These are phyloP conservation scores for Chrysochloris asiatica DNA, from an alignment of 2,113 vertebrate species.

Conservation along the genomic window DNA sequence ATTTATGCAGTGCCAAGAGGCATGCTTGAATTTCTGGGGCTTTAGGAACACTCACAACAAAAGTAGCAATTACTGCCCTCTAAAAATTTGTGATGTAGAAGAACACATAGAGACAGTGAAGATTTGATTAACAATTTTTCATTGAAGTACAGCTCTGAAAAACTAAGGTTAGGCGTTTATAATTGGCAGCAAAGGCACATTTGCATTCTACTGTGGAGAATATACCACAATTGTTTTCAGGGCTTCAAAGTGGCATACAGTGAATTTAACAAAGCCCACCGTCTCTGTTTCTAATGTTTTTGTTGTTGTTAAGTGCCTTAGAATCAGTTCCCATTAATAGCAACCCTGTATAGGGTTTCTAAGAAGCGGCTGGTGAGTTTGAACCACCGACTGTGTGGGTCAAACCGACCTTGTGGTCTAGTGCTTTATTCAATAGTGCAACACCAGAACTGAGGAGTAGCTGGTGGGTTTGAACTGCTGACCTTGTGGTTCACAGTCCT, in stretches of 20 bases:
- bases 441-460: conserved; percentile 16
- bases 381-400: too few species aligned
- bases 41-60: conserved; percentile 14
- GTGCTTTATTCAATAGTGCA: too few species aligned
- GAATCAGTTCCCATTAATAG: too few species aligned
- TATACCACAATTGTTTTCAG: background rate
- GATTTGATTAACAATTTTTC: conserved; percentile 46
- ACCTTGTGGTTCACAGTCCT: too few species aligned
- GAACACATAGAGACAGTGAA: background rate
- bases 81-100: conserved; percentile 37
- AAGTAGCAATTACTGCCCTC: background rate
- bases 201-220: conserved; percentile 13
- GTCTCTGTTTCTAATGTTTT: conserved; percentile 14
- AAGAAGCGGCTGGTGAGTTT: too few species aligned
- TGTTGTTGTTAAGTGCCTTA: too few species aligned
- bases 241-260: background rate
- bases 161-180: background rate
- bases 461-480: too few species aligned
- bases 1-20: conserved; percentile 54
- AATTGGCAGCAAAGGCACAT: background rate
- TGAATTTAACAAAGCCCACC: background rate
- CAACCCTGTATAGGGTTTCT: too few species aligned
- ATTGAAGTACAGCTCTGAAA: background rate
- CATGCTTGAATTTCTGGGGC: background rate
- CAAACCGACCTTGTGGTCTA: too few species aligned